Percentiles rank a stretch among this genome's conserved stretches.
These are phyloP conservation scores for Tachina grossa DNA, from an alignment of 2,888 invertebrate genomes.

Conservation along the genomic window DNA sequence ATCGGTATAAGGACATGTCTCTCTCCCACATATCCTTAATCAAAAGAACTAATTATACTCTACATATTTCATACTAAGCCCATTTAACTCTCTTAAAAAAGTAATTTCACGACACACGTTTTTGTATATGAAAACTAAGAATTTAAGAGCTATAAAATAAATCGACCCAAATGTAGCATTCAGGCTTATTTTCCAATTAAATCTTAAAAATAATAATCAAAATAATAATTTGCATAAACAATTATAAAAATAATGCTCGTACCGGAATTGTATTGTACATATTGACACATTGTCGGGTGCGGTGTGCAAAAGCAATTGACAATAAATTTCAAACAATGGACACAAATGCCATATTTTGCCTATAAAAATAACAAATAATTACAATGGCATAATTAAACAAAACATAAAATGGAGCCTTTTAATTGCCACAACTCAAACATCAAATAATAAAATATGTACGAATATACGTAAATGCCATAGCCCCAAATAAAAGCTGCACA, in stretches of 20 bases:
- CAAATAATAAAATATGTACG: constrained; percentile 41
- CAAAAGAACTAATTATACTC: too few relatives aligned
- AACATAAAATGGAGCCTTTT: constrained; percentile 49
- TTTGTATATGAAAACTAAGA: too few relatives aligned
- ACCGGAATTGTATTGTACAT: neutral
- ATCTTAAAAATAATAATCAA: constrained; percentile 19
- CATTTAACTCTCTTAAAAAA: too few relatives aligned
- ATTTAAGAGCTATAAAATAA: neutral
- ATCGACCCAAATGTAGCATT: too few relatives aligned
- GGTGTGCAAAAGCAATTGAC: neutral
- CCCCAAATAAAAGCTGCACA: neutral
- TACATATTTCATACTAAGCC: too few relatives aligned
- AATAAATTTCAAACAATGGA: constrained; percentile 48
- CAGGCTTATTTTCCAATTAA: neutral
- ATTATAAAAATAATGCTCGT: constrained; percentile 7
- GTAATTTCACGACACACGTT: too few relatives aligned
- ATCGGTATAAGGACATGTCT: too few relatives aligned
- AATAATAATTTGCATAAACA: constrained; percentile 39
- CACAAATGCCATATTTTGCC: constrained; percentile 38
- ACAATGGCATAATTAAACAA: constrained; percentile 56
- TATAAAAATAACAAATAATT: constrained; percentile 52
- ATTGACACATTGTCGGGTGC: constrained; percentile 15
- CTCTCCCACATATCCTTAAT: too few relatives aligned
- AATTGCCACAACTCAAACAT: constrained; percentile 39
- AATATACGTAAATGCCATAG: neutral